phyloP scores from a whole-genome alignment of 2,888 invertebrate genomes.

The Erebia ligea region DNA sequence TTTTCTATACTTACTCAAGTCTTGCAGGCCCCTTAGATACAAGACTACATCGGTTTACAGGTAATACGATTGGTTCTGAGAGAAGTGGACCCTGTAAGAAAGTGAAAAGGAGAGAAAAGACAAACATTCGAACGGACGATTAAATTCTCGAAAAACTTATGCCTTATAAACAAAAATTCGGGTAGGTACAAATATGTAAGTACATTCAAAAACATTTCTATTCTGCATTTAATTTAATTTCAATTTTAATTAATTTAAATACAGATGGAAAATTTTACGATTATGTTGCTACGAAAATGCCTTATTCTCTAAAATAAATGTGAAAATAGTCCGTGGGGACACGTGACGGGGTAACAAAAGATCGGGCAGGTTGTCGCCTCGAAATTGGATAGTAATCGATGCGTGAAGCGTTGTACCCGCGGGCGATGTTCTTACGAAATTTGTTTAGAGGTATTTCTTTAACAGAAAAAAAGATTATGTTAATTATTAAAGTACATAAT shows the following conservation, averaged over 20 bases:
- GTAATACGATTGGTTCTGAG: too few species aligned
- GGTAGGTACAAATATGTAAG: background rate
- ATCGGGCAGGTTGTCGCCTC: slow-evolving; percentile 73
- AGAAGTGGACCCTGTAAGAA: too few species aligned
- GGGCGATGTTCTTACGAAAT: slow-evolving; percentile 20
- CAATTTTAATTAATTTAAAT: background rate
- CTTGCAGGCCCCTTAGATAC: too few species aligned
- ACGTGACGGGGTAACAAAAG: slow-evolving; percentile 78
- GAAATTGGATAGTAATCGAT: slow-evolving; percentile 79
- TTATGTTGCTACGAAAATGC: slow-evolving; percentile 51
- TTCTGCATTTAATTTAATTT: too few species aligned
- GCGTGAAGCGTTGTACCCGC: slow-evolving; percentile 63
- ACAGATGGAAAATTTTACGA: slow-evolving; percentile 6
- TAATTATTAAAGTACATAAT: background rate
- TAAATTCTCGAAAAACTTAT: too few species aligned
- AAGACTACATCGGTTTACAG: too few species aligned
- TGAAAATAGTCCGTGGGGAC: slow-evolving; percentile 54
- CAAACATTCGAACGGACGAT: too few species aligned
- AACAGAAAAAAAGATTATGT: background rate
- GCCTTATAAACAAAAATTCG: too few species aligned
- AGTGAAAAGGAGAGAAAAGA: too few species aligned
- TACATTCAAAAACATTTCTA: background rate
- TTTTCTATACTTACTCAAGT: too few species aligned
- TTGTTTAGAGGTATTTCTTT: slow-evolving; percentile 21
- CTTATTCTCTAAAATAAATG: slow-evolving; percentile 63